Evolutionary conservation across 2,888 invertebrate species (phyloP), one percentile per base, ranked within the genome.

Genomic region (Cremastinae sp.): DNA sequence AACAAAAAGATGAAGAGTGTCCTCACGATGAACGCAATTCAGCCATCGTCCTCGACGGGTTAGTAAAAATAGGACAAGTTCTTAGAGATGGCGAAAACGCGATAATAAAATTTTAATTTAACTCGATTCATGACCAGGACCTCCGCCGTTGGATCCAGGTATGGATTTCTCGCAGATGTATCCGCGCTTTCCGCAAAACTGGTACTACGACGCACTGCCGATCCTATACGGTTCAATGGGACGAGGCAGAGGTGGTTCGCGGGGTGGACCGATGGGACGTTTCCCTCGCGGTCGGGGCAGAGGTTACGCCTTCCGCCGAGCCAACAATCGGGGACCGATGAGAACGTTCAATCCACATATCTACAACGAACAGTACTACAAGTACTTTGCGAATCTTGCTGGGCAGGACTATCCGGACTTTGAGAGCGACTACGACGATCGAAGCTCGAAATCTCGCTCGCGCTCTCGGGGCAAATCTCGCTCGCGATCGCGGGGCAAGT

Each of bases 361-460:
- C 14, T 90, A 90, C 68, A 88, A 91, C 78, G 90, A 91, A 43
- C 90, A 91, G 78, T 91, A 91, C 81, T 90, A 90, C 79, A 93
- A 93, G 81, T 93, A 94, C 75, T 93, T 93, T 79, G 92, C 93
- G 59, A 93, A 91, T 82, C 89, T 94, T 38, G 90, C 92, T 0
- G 92, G 92, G 53, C 90, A 92, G 47, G 92, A 92, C 61, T 89
- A 90, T 18, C 92, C 91, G 69, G 91, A 89, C 79, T 90, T 91
- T 78, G 91, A 91, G 59, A 90, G 79, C 81, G 90, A 84, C 64
- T 85, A 84, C 49, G 84, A 83, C 51, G 85, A 84, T 2, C 80
- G 85, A 54, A 85, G 80, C 66, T 84, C 78, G 9, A 74, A 72
- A 4, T 80, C 81, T 10, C 73, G 82, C 28, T 84, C 86, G 0